Evolutionary conservation across 2,113 vertebrate species (phyloP), one percentile per base, ranked within the genome.

Genomic region (Chamaea fasciata): DNA sequence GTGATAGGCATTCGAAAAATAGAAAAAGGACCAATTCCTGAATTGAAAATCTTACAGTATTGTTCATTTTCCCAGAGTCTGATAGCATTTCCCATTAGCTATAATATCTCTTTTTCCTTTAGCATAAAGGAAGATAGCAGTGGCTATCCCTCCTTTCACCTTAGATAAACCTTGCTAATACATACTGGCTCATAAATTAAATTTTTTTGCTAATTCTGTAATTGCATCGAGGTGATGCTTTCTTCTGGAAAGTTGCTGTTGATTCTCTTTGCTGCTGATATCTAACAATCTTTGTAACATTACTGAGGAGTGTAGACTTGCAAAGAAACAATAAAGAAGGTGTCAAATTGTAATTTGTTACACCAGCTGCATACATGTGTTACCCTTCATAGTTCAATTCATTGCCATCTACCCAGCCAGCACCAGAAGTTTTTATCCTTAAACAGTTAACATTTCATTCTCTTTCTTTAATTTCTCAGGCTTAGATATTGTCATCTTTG

Each of bases 361-460:
- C 15, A 44, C 2, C 9, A 80, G 21, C 19, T 76, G 27, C 14
- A 19, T 7, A 23, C 11, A 31, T 4, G 5, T 46, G 0, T 68
- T 42, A 16, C 24, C 22, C 21, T 73, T 3, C 18, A 16, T 2
- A 64, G 22, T 41, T 71, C 33, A 76, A 42, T 10, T 22, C 11
- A 28, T 14, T 52, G 4, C 8, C 62, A 53, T 6, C 37, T 62
- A 50, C 28, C 0, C 1, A 70, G 19, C 13, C 15, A 71, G 15
- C 0, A 1, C 5, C 41, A 85, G 41, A 79, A 46, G 4, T 44
- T 79, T 83, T 64, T 52, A 56, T 39, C 6, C 27, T 41, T 64
- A 27, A 55, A 47, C 6, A 46, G 2, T 0, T 42, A 59, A 59
- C 9, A 49, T 2, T 60, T 5, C 1, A 3, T 53, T 63, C 2